phyloP scores from a whole-genome alignment of 1,140 invertebrate genomes.

The Rhizoglyphus robini region DNA sequence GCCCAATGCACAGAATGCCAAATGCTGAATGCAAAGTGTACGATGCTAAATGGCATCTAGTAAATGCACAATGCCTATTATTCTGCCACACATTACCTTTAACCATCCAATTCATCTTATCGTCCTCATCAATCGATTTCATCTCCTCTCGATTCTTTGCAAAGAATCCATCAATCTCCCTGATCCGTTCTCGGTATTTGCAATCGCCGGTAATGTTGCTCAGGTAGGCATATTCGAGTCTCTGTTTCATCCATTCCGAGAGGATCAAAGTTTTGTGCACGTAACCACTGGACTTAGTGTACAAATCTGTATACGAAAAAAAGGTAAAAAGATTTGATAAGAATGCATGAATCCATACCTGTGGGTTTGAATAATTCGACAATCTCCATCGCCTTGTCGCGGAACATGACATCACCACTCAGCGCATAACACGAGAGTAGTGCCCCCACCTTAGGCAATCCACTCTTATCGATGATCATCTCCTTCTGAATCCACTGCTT shows the following conservation, averaged over 20 bases:
- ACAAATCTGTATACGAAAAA: background rate
- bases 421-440: background rate
- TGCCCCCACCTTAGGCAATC: background rate
- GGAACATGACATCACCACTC: background rate
- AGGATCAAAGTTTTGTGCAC: background rate
- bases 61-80: no score
- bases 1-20: background rate
- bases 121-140: background rate
- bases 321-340: background rate
- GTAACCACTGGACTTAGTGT: background rate
- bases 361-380: background rate
- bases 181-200: background rate
- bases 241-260: background rate
- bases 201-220: background rate
- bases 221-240: constrained; percentile 2
- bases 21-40: no score
- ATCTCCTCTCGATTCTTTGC: background rate
- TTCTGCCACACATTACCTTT: no score
- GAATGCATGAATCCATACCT: background rate
- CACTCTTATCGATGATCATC: background rate
- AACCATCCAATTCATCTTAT: background rate
- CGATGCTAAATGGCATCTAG: no score
- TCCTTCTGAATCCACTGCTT: background rate
- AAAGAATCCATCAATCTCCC: background rate
- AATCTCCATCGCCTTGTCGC: background rate